Conservation (phyloP, 2,113 vertebrate species). For the Rhadina sibilatrix region DNA sequence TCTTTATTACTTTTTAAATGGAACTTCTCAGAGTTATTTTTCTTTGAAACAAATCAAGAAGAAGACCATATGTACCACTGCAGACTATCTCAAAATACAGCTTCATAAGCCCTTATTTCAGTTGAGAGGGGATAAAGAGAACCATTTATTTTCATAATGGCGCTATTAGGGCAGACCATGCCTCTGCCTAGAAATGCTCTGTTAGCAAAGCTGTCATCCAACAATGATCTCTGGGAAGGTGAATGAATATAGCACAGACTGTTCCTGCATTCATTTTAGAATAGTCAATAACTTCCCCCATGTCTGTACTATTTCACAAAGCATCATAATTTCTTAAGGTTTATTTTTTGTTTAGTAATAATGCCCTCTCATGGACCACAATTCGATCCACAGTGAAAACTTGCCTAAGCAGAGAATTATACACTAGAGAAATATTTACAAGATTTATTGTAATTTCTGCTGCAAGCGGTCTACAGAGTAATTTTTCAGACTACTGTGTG, state of each 20-base stretch:
- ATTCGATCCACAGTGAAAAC: slow-evolving; percentile 73
- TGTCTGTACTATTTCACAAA: slow-evolving; percentile 66
- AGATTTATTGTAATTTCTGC: slow-evolving; percentile 68
- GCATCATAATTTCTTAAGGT: slow-evolving; percentile 65
- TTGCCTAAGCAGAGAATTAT: slow-evolving; percentile 69
- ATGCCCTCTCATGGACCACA: slow-evolving; percentile 45
- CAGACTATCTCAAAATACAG: slow-evolving; percentile 57
- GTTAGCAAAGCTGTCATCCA: slow-evolving; percentile 76
- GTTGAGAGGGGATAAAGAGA: slow-evolving; percentile 66
- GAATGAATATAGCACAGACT: slow-evolving; percentile 45
- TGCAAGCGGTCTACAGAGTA: slow-evolving; percentile 32
- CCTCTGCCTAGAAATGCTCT: slow-evolving; percentile 68
- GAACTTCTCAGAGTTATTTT: slow-evolving; percentile 34
- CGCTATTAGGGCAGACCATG: slow-evolving; percentile 64
- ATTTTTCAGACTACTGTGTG: slow-evolving; percentile 16
- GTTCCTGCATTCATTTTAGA: slow-evolving; percentile 47
- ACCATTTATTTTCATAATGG: slow-evolving; percentile 75
- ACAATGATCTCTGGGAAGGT: slow-evolving; percentile 51
- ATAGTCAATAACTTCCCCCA: slow-evolving; percentile 51
- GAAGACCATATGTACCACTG: neutral
- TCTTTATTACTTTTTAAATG: slow-evolving; percentile 50
- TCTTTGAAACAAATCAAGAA: slow-evolving; percentile 51
- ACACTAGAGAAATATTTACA: slow-evolving; percentile 75
- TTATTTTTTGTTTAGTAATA: slow-evolving; percentile 60
- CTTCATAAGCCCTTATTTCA: slow-evolving; percentile 61